Conservation (phyloP, 2,113 vertebrate genomes). For the Mirounga angustirostris region DNA sequence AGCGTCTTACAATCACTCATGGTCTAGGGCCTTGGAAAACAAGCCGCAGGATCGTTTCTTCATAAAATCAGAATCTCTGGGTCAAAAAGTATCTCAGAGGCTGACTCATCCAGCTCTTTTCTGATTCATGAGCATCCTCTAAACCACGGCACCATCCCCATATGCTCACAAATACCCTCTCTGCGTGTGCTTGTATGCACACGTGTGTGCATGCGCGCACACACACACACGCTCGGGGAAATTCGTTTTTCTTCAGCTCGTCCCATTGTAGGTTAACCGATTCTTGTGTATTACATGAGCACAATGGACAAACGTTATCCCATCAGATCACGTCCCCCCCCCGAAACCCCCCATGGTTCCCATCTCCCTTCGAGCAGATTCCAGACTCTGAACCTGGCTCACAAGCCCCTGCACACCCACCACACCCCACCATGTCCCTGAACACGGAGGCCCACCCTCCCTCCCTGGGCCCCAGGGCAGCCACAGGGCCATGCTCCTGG, state of each 20-base stretch:
- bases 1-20: accelerated
- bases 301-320: neutral
- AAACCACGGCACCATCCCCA: accelerated
- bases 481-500: neutral
- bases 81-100: neutral
- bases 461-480: neutral
- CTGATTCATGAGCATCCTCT: neutral
- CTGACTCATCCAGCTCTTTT: neutral
- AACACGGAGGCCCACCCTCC: no score
- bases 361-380: neutral
- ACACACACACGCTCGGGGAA: neutral
- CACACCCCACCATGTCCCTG: neutral
- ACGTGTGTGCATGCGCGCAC: accelerated
- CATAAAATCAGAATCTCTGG: neutral
- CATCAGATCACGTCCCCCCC: accelerated
- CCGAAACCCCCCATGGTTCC: neutral
- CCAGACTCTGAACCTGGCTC: neutral
- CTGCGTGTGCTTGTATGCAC: no score
- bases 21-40: neutral
- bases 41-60: neutral
- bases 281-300: accelerated
- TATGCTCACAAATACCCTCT: neutral
- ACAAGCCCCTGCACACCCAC: accelerated
- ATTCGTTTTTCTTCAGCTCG: neutral
- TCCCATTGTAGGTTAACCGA: neutral